Evolutionary conservation across 2,113 vertebrate genomes (phyloP).

Genomic region (Phyllostomus hastatus): DNA sequence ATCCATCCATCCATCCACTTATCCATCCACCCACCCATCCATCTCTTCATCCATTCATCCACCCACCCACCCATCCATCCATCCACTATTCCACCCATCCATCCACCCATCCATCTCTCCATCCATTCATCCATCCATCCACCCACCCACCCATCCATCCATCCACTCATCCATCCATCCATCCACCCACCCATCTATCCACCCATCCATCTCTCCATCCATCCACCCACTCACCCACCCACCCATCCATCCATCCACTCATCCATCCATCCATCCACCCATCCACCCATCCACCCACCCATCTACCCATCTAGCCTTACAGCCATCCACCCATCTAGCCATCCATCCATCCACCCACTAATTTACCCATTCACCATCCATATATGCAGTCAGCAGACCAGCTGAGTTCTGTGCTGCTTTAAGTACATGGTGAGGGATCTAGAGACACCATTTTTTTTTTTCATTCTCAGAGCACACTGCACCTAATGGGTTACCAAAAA

Average conservation of each 20-base stretch:
- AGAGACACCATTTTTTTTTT: neutral
- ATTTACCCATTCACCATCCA: no score
- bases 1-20: neutral
- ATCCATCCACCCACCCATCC: neutral
- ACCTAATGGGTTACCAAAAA: neutral
- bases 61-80: no score
- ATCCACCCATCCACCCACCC: neutral
- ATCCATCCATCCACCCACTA: neutral
- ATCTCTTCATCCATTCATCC: neutral
- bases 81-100: no score
- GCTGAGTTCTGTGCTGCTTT: neutral
- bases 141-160: no score
- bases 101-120: no score
- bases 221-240: no score
- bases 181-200: no score
- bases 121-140: no score
- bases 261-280: no score
- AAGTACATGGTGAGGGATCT: neutral
- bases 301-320: fast-evolving
- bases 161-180: no score
- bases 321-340: neutral
- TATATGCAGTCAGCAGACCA: neutral
- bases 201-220: no score
- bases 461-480: neutral
- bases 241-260: neutral